phyloP scores from a whole-genome alignment of 2,113 vertebrate genomes.

The Poeciliopsis turrubarensis region DNA sequence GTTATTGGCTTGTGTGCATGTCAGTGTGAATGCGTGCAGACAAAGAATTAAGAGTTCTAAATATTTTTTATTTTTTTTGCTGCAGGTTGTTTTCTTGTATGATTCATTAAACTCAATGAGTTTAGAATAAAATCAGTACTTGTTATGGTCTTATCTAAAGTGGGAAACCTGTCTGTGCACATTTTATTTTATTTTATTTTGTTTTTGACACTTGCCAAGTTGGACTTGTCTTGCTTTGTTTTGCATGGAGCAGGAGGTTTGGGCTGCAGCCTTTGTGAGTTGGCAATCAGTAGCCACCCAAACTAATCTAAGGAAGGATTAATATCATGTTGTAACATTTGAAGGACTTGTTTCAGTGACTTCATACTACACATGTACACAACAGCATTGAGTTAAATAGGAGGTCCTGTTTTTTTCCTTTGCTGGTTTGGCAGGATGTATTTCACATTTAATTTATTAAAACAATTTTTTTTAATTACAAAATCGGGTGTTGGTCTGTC shows the following conservation, averaged over 20 bases:
- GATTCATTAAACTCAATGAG: conserved; percentile 32
- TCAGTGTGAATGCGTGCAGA: conserved; percentile 52
- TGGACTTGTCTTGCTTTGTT: conserved; percentile 44
- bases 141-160: conserved; percentile 26
- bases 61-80: conserved; percentile 2
- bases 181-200: conserved; percentile 41
- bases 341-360: conserved; percentile 58
- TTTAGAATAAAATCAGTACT: conserved; percentile 33
- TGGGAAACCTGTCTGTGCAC: conserved; percentile 40
- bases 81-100: conserved; percentile 49
- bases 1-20: conserved; percentile 63
- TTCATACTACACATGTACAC: conserved; percentile 49
- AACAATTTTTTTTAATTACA: conserved; percentile 71
- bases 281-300: conserved; percentile 66
- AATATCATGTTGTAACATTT: conserved; percentile 40
- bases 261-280: conserved; percentile 36
- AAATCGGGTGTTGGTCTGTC: conserved; percentile 46
- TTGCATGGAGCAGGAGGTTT: conserved; percentile 65
- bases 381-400: conserved; percentile 52
- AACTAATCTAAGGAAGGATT: conserved; percentile 37
- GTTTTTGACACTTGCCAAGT: conserved; percentile 27
- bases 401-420: conserved; percentile 57
- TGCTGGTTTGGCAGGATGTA: conserved; percentile 63
- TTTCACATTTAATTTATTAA: conserved; percentile 80
- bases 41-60: conserved; percentile 11